These are phyloP conservation scores for Heliconius erato DNA, from an alignment of 2,888 invertebrate genomes.

Conservation along the genomic window DNA sequence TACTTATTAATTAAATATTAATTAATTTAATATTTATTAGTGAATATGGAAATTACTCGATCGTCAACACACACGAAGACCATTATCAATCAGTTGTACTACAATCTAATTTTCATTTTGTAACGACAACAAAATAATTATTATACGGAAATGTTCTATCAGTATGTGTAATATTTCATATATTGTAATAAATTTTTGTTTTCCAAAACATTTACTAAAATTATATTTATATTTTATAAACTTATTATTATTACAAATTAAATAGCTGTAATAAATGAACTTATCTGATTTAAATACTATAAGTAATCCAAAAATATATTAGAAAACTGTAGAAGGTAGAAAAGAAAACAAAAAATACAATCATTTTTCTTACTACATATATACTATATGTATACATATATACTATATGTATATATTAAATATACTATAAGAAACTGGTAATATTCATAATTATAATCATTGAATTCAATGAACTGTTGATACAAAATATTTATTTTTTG, in stretches of 20 bases:
- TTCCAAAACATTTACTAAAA: too few relatives aligned
- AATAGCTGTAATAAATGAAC: too few relatives aligned
- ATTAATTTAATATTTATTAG: background rate
- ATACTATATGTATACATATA: too few relatives aligned
- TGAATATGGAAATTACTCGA: conserved; percentile 39
- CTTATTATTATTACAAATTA: background rate
- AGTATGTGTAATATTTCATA: background rate
- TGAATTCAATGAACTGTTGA: background rate
- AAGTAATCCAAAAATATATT: too few relatives aligned
- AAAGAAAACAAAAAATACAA: too few relatives aligned
- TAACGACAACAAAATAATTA: background rate
- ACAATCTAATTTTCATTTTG: conserved; percentile 35
- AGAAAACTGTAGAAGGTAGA: too few relatives aligned
- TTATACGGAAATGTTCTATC: background rate
- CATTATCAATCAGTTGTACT: conserved; percentile 40
- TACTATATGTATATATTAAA: background rate
- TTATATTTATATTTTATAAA: background rate
- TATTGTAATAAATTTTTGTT: too few relatives aligned
- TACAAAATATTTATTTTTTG: background rate
- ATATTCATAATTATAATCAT: background rate
- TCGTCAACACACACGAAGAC: conserved; percentile 35
- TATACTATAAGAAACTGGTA: background rate
- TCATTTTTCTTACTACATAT: background rate
- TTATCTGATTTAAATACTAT: too few relatives aligned
- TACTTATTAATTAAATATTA: too few relatives aligned